These are phyloP conservation scores for Lamellibrachia luymesi DNA, from an alignment of 1,140 invertebrate species.

Conservation along the genomic window DNA sequence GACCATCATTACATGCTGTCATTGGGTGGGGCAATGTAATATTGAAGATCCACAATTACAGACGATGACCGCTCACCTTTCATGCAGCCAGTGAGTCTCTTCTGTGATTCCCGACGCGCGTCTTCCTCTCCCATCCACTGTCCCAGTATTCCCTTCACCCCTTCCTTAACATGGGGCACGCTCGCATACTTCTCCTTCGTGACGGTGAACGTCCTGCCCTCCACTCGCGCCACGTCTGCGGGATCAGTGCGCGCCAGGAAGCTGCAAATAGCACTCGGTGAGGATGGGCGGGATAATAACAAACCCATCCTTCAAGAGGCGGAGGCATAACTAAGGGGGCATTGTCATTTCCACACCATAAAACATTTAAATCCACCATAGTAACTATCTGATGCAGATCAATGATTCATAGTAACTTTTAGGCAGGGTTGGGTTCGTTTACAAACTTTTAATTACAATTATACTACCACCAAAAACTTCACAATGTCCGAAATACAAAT, in stretches of 20 bases:
- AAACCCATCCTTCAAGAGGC: neutral
- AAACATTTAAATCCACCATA: neutral
- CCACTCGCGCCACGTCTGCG: slow-evolving; percentile 94
- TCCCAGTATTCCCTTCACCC: slow-evolving; percentile 76
- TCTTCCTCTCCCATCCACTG: slow-evolving; percentile 26
- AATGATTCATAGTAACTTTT: neutral
- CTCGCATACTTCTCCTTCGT: slow-evolving; percentile 79
- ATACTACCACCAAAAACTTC: neutral
- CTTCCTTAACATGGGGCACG: slow-evolving; percentile 66
- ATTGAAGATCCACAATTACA: too few relatives aligned
- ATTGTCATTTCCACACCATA: neutral
- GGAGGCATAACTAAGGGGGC: too few relatives aligned
- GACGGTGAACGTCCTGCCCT: slow-evolving; percentile 93
- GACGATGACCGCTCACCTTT: slow-evolving; percentile 61
- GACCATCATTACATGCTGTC: too few relatives aligned
- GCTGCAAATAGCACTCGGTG: slow-evolving; percentile 56
- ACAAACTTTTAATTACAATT: neutral
- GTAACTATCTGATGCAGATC: neutral
- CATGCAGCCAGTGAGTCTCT: slow-evolving; percentile 94
- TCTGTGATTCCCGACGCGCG: slow-evolving; percentile 1
- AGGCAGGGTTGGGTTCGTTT: neutral
- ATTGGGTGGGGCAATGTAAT: too few relatives aligned
- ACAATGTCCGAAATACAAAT: neutral
- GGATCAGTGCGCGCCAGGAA: slow-evolving; percentile 95
- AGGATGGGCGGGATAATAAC: neutral